A percentile compares a stretch with the other conserved stretches of the same genome.
These are phyloP conservation scores for Manis crassicaudata DNA, from an alignment of 2,797 vertebrate genomes.

Conservation along the genomic window DNA sequence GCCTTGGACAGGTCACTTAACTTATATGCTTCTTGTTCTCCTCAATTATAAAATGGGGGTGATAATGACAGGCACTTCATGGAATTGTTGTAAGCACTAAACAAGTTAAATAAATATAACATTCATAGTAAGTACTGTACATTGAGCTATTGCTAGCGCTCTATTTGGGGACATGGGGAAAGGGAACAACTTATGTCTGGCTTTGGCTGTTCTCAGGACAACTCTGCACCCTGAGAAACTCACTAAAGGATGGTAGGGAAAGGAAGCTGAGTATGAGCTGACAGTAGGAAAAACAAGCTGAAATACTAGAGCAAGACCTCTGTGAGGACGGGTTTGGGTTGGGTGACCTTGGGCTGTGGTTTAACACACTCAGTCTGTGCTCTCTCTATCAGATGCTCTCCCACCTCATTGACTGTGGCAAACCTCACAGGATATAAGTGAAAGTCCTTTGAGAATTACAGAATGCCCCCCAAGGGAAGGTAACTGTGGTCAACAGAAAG, in stretches of 20 bases:
- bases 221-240: neutral
- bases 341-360: neutral
- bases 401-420: neutral
- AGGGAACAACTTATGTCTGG: neutral
- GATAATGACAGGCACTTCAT: neutral
- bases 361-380: neutral
- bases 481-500: neutral
- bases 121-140: neutral
- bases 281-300: neutral
- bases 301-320: neutral
- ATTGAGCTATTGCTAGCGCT: neutral
- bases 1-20: neutral
- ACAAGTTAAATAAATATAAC: neutral
- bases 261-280: neutral
- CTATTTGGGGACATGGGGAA: neutral
- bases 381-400: neutral
- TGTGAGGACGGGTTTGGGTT: neutral
- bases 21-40: neutral
- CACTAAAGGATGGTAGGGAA: neutral
- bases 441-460: slow-evolving; percentile 30
- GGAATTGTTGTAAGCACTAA: neutral
- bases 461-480: neutral
- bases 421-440: neutral
- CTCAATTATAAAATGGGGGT: neutral
- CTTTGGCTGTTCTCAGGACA: neutral